Base-by-base conservation (phyloP, 2,797 vertebrate genomes). In the Buphagus erythrorhynchus region DNA sequence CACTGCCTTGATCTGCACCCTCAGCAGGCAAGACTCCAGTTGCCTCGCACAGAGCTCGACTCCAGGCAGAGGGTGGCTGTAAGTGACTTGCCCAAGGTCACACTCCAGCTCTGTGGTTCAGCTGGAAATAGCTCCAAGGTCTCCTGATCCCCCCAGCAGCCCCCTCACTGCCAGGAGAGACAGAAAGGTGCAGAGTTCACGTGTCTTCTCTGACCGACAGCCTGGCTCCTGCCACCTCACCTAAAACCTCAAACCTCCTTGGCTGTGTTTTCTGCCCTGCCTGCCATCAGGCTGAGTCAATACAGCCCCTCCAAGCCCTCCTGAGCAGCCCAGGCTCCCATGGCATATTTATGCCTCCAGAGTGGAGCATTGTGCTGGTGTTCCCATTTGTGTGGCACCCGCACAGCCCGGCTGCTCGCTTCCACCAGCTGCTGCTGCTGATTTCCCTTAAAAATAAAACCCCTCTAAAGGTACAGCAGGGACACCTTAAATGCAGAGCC, bases 391-490 rank as follows among this genome's bases (percentile, higher is more conserved):
- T 59, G 90, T n/a, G 11, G 59, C 65, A 61, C 95, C 75, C 72
- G 69, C 29, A 0, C 59, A 25, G 67, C 82, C 42, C 35, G 69
- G 93, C 81, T 87, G 67, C 68, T 86, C 4, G 9, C 88, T 76
- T 76, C 82, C 77, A 82, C 89, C 95, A 91, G 90, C 96, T 95
- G 86, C 95, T 66, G 51, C 73, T 22, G 45, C 81, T 25, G 54
- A 66, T 86, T 93, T 35, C 91, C 93, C 89, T 96, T 86, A 79
- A 93, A 95, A 95, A 95, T 93, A 82, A 93, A 95, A 68, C 92
- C 90, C 91, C 76, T 81, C 88, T 91, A 90, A 95, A 96, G 96
- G 95, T 94, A 88, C 58, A 52, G 93, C 92, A 89, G 93, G 90
- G 90, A 86, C 55, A 69, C 86, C 90, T 93, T 95, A 93, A 97